Evolutionary conservation across 2,888 invertebrate species (phyloP), one percentile per base, ranked within the genome.

Genomic region (Parascotia fuliginaria): DNA sequence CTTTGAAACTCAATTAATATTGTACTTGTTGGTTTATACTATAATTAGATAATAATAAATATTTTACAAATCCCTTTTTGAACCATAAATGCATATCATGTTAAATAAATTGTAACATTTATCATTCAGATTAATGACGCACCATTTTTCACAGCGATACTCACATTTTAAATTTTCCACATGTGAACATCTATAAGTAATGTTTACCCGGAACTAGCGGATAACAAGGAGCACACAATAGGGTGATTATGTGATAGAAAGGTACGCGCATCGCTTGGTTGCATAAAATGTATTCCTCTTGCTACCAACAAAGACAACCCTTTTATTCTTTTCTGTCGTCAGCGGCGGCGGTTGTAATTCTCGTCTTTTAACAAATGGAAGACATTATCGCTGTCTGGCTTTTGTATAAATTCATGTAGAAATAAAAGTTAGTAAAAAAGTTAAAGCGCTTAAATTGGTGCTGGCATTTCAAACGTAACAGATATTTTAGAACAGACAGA

Each of bases 391-490:
- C 81, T 74, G 78, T 72, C 81, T 85, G 84, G 83, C 85, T 86
- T 87, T 88, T 87, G 84, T 83, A 82, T 85, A 87, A 87, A 88
- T 89, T 88, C 84, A 83, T 81, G 84, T 83, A 79, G 80, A 55
- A 84, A 87, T 85, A 80, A 85, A 53, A 85, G 83, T 80, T 85
- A 81, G 75, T 79, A 77, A 82, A 85, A 87, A 84, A 82, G 82
- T 83, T 83, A 82, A 87, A 81, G 75, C 81, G 82, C 81, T 85
- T 83, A 79, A 75, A 75, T n/a, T 77, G 61, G 77, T 68, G 75
- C 73, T 75, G 68, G 77, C 83, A 73, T 79, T 84, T 84, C 78
- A 81, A 83, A 82, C 69, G 75, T 81, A 81, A 81, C 79, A 70
- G 73, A 77, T 81, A 79, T 78, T 79, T 79, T 75, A 70, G 77